A percentile compares a stretch with the other conserved stretches of the same genome.
Evolutionary conservation across 2,888 invertebrate genomes (phyloP).

Genomic region (Cheilosia pagana): DNA sequence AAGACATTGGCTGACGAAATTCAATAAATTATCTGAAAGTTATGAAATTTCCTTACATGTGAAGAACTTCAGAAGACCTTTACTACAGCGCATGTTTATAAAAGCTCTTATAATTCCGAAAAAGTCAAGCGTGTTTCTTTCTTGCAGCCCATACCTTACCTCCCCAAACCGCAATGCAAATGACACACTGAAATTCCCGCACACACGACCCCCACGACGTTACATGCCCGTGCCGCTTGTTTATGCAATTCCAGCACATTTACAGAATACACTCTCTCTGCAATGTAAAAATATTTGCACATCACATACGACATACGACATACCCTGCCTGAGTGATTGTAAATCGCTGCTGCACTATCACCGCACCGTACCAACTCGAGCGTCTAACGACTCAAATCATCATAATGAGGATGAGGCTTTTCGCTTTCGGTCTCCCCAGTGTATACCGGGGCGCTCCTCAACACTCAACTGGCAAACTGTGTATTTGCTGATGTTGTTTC

Average conservation of each 20-base stretch:
- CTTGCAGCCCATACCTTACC: not conserved
- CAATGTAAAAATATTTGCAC: slow-evolving; percentile 57
- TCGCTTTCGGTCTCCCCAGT: slow-evolving; percentile 10
- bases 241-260: slow-evolving; percentile 4
- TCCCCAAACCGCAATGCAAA: no score
- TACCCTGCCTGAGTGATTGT: slow-evolving; percentile 47
- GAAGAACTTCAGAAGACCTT: no score
- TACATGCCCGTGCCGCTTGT: slow-evolving; percentile 26
- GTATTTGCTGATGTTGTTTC: slow-evolving; percentile 64
- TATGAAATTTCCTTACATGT: no score
- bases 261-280: not conserved
- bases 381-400: slow-evolving; percentile 42
- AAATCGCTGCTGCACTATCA: not conserved
- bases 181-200: no score
- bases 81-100: no score
- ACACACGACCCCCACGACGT: slow-evolving; percentile 19
- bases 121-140: no score
- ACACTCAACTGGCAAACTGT: not conserved
- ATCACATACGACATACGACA: no score
- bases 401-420: slow-evolving; percentile 55
- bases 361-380: slow-evolving; percentile 24
- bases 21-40: no score
- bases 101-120: no score
- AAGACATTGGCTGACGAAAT: no score
- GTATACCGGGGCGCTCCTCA: slow-evolving; percentile 1